phyloP scores from a whole-genome alignment of 2,797 vertebrate species.

The Alcedo quadribrachys region DNA sequence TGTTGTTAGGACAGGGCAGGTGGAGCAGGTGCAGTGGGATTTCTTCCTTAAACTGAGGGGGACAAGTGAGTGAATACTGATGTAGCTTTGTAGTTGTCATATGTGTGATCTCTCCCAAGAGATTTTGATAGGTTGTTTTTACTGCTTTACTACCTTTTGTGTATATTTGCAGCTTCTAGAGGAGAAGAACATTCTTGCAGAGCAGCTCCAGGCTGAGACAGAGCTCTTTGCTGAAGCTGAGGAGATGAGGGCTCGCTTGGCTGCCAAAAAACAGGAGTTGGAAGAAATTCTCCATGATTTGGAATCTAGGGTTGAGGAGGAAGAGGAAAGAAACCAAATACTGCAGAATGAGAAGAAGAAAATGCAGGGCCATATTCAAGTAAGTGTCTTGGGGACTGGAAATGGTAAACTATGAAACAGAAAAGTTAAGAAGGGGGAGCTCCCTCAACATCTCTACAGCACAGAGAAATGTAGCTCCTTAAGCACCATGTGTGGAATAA shows the following conservation, averaged over 20 bases:
- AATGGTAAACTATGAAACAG: not conserved
- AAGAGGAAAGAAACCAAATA: constrained; percentile 93
- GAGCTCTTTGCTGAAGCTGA: constrained; percentile 96
- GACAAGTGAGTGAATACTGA: not conserved
- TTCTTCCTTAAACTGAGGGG: not conserved
- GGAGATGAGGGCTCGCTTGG: constrained; percentile 95
- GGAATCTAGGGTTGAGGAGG: constrained; percentile 95
- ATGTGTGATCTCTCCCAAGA: accelerated
- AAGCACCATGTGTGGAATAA: not conserved
- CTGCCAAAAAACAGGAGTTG: constrained; percentile 93
- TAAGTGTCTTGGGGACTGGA: constrained; percentile 28
- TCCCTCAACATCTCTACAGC: not conserved
- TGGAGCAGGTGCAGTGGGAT: not conserved
- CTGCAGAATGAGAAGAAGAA: constrained; percentile 97
- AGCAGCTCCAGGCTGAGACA: constrained; percentile 95
- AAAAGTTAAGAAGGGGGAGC: not conserved
- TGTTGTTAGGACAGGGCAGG: not conserved
- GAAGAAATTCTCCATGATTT: constrained; percentile 97
- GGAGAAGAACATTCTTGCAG: constrained; percentile 96
- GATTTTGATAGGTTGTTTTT: not conserved
- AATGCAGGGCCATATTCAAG: constrained; percentile 96
- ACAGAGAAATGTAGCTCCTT: not conserved
- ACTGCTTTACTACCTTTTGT: not conserved
- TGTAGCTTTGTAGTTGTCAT: not conserved
- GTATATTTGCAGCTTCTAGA: constrained; percentile 83